These are phyloP conservation scores for Blastobasis adustella DNA, from an alignment of 2,888 invertebrate species.

Conservation along the genomic window DNA sequence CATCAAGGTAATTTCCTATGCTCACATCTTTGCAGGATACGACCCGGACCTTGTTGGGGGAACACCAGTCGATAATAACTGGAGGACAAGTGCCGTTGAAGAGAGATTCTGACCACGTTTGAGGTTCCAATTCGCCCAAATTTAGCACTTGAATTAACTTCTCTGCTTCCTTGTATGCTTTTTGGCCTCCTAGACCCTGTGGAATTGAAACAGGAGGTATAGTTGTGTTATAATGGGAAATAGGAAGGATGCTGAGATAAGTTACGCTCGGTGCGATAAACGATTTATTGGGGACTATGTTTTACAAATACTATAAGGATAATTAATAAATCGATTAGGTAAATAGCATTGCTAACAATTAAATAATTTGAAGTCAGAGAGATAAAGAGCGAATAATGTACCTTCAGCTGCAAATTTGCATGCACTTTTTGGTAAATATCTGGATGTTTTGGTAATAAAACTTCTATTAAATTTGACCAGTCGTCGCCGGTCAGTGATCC, in stretches of 20 bases:
- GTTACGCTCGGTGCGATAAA: too few species aligned
- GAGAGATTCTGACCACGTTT: conserved; percentile 61
- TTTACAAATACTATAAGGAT: too few species aligned
- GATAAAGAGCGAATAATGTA: conserved; percentile 12
- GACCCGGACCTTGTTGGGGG: conserved; percentile 57
- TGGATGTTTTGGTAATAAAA: conserved; percentile 69
- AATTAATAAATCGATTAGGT: too few species aligned
- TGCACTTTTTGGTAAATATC: conserved; percentile 62
- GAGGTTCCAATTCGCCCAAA: conserved; percentile 55
- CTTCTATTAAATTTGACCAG: conserved; percentile 74
- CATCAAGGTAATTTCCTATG: conserved; percentile 67
- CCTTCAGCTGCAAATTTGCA: conserved; percentile 63
- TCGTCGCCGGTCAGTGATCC: conserved; percentile 74
- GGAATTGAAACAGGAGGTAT: conserved; percentile 12
- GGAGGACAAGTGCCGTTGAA: conserved; percentile 65
- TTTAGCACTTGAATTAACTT: conserved; percentile 54
- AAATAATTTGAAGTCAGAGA: not conserved
- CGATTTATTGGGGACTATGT: too few species aligned
- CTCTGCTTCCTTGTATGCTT: conserved; percentile 65
- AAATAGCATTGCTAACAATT: too few species aligned
- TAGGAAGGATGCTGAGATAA: not conserved
- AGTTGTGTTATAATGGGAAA: not conserved
- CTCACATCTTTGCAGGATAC: conserved; percentile 69
- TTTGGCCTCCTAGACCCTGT: conserved; percentile 62
- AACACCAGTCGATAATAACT: conserved; percentile 65